Evolutionary conservation across 2,888 invertebrate genomes (phyloP), one percentile per base, ranked within the genome.

Genomic region (Emmelina monodactyla): DNA sequence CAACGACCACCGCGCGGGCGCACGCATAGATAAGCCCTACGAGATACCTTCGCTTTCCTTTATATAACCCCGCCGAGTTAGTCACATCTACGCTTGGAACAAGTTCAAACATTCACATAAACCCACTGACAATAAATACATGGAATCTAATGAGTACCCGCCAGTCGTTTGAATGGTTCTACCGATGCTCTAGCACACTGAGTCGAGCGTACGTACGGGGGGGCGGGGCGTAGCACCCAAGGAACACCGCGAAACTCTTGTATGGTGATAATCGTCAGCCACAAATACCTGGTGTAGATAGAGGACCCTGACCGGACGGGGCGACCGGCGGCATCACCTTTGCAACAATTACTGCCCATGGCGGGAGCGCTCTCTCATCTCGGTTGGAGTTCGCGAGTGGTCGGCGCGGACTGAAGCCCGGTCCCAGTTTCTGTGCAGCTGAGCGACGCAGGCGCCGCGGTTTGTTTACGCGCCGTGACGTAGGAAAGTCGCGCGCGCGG

Each of bases 261-360:
- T 22, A 57, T 60, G 50, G 66, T 42, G 55, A 61, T 46, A 52
- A 75, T 50, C 49, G 50, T 58, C 62, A 71, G 57, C 66, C 62
- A 58, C 56, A 70, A 63, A 61, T 78, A 81, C 80, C 80, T 80
- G 71, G 58, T 67, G 70, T 80, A 81, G 49, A 70, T 72, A 35
- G 82, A 81, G 35, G 81, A 76, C 50, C 61, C 61, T 43, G 78
- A 66, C 51, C 71, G 64, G 53, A 72, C 51, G 37, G 75, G 70
- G 46, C 69, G 61, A 49, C 66, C 66, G 46, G 76, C 72, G 43
- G 80, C 72, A 58, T 82, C 82, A 58, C 82, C 81, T 58, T 83
- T 83, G 65, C 83, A 83, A 68, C 83, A 83, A 60, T 82, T 82
- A 64, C 82, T 82, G 58, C 83, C 83, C 83, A 83, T 83, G 46